A percentile compares a stretch with the other conserved stretches of the same genome.
These are phyloP conservation scores for Corythornis cristatus DNA, from an alignment of 2,113 vertebrate genomes.

Conservation along the genomic window DNA sequence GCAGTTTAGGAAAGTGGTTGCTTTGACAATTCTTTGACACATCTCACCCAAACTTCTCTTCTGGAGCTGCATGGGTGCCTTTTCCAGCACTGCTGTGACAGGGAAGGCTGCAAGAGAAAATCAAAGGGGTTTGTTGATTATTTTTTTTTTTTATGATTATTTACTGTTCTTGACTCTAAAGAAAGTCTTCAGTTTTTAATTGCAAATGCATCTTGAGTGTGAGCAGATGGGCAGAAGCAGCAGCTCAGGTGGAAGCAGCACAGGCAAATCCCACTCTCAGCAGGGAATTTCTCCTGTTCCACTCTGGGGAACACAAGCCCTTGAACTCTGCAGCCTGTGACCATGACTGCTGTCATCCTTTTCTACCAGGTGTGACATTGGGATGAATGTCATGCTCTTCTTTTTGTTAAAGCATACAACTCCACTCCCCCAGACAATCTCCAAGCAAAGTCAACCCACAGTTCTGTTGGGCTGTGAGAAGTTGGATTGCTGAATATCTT, in stretches of 20 bases:
- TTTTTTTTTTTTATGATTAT: too few relatives aligned
- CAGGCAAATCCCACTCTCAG: not conserved
- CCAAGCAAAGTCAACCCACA: accelerated
- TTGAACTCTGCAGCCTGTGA: not conserved
- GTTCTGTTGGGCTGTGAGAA: not conserved
- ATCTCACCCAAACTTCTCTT: not conserved
- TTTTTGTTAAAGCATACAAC: not conserved
- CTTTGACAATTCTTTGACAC: not conserved
- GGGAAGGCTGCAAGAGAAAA: not conserved
- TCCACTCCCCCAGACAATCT: not conserved
- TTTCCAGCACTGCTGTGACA: accelerated
- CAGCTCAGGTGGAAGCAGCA: not conserved
- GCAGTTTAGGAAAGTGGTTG: not conserved
- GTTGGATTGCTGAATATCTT: not conserved
- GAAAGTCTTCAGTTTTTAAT: not conserved
- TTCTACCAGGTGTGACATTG: not conserved
- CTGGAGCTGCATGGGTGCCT: not conserved
- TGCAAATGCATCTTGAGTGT: accelerated
- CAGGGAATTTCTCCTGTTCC: not conserved
- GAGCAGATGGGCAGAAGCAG: not conserved
- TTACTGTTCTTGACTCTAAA: not conserved
- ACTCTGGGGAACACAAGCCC: not conserved
- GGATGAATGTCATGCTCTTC: not conserved
- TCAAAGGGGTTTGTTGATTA: not conserved
- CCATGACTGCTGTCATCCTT: not conserved